phyloP scores from a whole-genome alignment of 2,888 invertebrate species.

The Anthophora plumipes region DNA sequence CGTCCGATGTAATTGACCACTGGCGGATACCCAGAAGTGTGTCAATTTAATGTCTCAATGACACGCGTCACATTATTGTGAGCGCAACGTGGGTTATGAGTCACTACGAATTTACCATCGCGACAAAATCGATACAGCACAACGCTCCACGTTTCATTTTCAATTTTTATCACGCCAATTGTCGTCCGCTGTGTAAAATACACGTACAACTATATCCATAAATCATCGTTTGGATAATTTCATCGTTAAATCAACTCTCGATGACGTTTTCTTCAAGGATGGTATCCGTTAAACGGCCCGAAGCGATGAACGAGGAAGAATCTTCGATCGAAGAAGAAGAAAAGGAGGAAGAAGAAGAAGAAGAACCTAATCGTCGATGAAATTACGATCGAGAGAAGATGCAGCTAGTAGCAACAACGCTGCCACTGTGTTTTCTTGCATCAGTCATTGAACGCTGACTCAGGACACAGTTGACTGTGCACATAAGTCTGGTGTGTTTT shows the following conservation, averaged over 20 bases:
- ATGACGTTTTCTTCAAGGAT: too few species aligned
- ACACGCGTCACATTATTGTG: conserved; percentile 56
- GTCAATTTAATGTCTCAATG: conserved; percentile 59
- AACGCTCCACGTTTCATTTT: not conserved
- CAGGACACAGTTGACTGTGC: conserved; percentile 32
- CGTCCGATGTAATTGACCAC: conserved; percentile 74
- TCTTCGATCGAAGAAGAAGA: not conserved
- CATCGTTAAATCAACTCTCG: too few species aligned
- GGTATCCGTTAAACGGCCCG: not conserved
- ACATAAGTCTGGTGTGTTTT: conserved; percentile 15
- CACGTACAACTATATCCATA: too few species aligned
- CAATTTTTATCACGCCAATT: not conserved
- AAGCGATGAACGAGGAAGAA: conserved; percentile 3
- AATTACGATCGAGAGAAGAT: conserved; percentile 6
- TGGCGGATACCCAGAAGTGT: conserved; percentile 50
- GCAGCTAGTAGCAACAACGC: not conserved
- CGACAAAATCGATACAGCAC: conserved; percentile 4
- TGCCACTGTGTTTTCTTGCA: conserved; percentile 31
- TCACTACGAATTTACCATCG: conserved; percentile 41
- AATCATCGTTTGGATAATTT: too few species aligned
- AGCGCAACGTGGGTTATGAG: conserved; percentile 26
- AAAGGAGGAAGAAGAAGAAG: not conserved
- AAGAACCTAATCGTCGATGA: not conserved
- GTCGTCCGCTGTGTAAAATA: not conserved
- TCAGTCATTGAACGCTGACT: conserved; percentile 43